Percentiles rank a stretch among this genome's conserved stretches.
phyloP scores from a whole-genome alignment of 2,888 invertebrate genomes.

The Subacronicta megacephala region DNA sequence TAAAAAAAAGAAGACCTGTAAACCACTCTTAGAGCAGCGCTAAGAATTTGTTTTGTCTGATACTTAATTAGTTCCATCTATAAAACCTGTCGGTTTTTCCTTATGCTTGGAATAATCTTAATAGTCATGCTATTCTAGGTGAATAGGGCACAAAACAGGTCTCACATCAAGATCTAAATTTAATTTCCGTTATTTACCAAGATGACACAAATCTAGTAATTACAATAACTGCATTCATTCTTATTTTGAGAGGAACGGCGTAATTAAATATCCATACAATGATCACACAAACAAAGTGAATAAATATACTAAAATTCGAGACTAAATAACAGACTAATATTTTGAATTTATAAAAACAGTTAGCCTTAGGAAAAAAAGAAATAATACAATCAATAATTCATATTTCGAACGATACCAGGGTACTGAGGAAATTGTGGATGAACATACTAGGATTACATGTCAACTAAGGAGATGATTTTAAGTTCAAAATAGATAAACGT shows the following conservation, averaged over 20 bases:
- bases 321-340: too few species aligned
- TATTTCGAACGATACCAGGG: too few species aligned
- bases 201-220: too few species aligned
- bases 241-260: neutral
- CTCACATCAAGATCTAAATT: neutral
- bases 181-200: neutral
- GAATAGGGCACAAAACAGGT: constrained; percentile 1
- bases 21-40: neutral
- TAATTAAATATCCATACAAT: too few species aligned
- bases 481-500: constrained; percentile 9
- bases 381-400: too few species aligned
- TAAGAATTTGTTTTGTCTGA: neutral
- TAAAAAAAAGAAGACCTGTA: too few species aligned
- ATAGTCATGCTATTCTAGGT: neutral
- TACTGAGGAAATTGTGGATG: too few species aligned
- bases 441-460: neutral
- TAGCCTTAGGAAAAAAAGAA: too few species aligned
- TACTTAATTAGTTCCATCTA: neutral
- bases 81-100: neutral
- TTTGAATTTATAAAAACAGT: too few species aligned
- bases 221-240: too few species aligned
- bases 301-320: too few species aligned
- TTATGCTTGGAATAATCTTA: neutral
- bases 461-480: neutral
- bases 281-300: too few species aligned